Percentiles rank a stretch among this genome's conserved stretches.
Conservation (phyloP, 2,888 invertebrate genomes). For the Ornithoptera priamus region DNA sequence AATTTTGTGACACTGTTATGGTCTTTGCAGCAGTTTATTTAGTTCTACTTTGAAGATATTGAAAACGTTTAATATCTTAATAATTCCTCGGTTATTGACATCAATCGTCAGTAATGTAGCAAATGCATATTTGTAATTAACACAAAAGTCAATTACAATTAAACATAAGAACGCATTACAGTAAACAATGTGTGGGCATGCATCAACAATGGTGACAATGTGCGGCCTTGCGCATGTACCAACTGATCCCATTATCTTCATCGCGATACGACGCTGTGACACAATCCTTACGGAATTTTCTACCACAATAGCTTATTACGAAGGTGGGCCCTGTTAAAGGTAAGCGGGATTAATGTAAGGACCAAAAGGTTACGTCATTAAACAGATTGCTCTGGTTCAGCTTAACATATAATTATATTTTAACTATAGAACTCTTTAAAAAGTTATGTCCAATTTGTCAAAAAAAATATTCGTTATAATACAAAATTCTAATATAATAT, state of each 20-base stretch:
- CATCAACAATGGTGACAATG: slow-evolving; percentile 48
- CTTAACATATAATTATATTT: neutral
- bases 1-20: no score
- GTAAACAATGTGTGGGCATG: slow-evolving; percentile 37
- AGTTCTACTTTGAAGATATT: no score
- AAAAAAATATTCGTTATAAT: neutral
- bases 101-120: slow-evolving; percentile 11
- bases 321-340: slow-evolving; percentile 40
- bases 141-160: slow-evolving; percentile 44
- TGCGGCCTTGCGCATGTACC: slow-evolving; percentile 48
- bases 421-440: no score
- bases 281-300: slow-evolving; percentile 48
- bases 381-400: slow-evolving; percentile 3
- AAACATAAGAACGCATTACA: slow-evolving; percentile 42
- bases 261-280: slow-evolving; percentile 43
- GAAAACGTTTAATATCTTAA: neutral
- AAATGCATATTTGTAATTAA: slow-evolving; percentile 36
- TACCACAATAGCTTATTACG: slow-evolving; percentile 38
- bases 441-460: no score
- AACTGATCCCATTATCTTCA: slow-evolving; percentile 56
- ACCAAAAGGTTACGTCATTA: neutral
- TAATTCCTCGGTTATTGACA: slow-evolving; percentile 4
- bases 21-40: no score
- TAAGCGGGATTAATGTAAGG: slow-evolving; percentile 37
- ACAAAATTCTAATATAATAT: no score